phyloP scores from a whole-genome alignment of 2,888 invertebrate genomes.

The Leptinotarsa tumamoca region DNA sequence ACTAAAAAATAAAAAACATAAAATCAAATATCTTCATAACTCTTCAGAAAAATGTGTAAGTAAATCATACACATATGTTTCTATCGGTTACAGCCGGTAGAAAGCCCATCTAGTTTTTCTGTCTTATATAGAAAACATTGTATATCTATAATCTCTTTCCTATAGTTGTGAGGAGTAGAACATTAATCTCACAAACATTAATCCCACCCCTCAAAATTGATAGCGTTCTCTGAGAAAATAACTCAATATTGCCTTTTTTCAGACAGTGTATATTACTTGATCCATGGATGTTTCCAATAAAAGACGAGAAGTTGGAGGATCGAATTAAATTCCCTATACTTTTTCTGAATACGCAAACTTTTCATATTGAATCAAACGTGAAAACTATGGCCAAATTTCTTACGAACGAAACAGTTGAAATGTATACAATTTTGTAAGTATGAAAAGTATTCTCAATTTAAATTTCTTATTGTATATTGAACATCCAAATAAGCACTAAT shows the following conservation, averaged over 20 bases:
- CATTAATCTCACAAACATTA: no score
- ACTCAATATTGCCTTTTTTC: constrained; percentile 18
- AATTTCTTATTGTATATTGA: no score
- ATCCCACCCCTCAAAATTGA: neutral
- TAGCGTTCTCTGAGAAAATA: neutral
- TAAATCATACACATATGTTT: no score
- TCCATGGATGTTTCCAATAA: constrained; percentile 74
- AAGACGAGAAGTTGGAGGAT: constrained; percentile 64
- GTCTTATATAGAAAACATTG: no score
- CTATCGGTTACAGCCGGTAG: no score
- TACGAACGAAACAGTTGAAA: constrained; percentile 53
- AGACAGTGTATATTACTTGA: constrained; percentile 70
- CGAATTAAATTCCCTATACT: constrained; percentile 66
- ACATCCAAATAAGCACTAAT: no score
- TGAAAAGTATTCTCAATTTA: constrained; percentile 20
- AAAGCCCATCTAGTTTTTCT: no score
- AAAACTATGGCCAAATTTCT: constrained; percentile 66
- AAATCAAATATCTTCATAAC: no score
- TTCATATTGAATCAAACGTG: constrained; percentile 70
- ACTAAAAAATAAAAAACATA: no score
- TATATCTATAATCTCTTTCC: no score
- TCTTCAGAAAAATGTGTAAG: no score
- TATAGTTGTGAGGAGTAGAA: no score
- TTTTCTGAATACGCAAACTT: constrained; percentile 72
- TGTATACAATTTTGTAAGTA: constrained; percentile 67